Conservation (phyloP, 2,797 vertebrate species). For the Chrysocyon brachyurus region DNA sequence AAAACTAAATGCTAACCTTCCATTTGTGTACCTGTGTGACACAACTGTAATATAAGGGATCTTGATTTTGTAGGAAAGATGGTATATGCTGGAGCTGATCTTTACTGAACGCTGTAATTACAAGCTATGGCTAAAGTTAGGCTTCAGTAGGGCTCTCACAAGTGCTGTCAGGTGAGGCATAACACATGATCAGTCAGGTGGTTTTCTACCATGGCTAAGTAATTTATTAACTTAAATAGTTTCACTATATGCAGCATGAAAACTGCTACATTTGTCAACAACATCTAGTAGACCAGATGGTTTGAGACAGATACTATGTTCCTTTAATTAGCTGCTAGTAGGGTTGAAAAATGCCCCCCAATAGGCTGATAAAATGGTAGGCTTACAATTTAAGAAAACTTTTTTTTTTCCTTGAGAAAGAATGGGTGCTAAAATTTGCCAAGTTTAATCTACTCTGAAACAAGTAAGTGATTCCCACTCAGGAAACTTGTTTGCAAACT, state of each 20-base stretch:
- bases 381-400: constrained; percentile 68
- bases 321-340: constrained; percentile 71
- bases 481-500: constrained; percentile 9
- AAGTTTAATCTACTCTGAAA: constrained; percentile 51
- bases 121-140: constrained; percentile 48
- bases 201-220: constrained; percentile 47
- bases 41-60: constrained; percentile 57
- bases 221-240: constrained; percentile 71
- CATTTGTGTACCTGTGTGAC: constrained; percentile 7
- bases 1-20: neutral
- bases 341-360: constrained; percentile 62
- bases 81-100: constrained; percentile 59
- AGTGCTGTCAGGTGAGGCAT: constrained; percentile 63
- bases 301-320: constrained; percentile 47
- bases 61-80: constrained; percentile 65
- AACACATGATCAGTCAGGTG: constrained; percentile 40
- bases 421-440: constrained; percentile 8
- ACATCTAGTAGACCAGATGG: constrained; percentile 55
- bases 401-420: constrained; percentile 18
- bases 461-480: neutral
- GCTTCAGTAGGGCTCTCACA: neutral
- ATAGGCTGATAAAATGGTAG: constrained; percentile 71
- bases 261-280: constrained; percentile 54
- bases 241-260: constrained; percentile 40
- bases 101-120: constrained; percentile 57